Base-by-base conservation (phyloP, 2,797 vertebrate genomes). In the Pterois miles region DNA sequence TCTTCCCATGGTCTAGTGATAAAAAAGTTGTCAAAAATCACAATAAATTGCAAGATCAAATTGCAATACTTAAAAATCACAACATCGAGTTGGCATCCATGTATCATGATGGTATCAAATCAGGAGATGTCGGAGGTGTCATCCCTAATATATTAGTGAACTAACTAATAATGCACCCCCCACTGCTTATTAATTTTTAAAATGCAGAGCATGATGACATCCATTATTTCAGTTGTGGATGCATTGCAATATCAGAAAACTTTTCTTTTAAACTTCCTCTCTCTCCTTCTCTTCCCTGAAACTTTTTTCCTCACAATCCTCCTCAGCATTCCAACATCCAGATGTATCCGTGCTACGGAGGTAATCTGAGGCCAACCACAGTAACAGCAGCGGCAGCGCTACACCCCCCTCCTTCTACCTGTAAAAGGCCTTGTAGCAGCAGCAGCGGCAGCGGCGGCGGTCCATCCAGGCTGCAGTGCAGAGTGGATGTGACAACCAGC, bases 401-500 rank as follows among this genome's bases (percentile, higher is more conserved):
- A 79, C 64, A 63, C 11, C 46, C 46, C 48, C 50, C 31, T 22
- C 52, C 65, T 50, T 62, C 73, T 78, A 86, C 66, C 76, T 84
- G 80, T 78, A 76, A 87, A 86, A 84, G 74, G 70, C 79, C 74
- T 80, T 77, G 64, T 53, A 68, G 80, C 76, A 65, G 71, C 56
- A 68, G 80, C 76, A 65, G 71, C 58, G 48, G 62, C 13, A 68
- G 34, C 29, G 0, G n/a, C 9, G 56, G 65, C 9, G 43, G 65
- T 75, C 81, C 65, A 62, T 78, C 54, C 65, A 31, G 78, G 52
- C 76, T 68, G 69, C 63, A 56, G 71, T 79, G 82, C 82, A 85
- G 74, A 92, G 82, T 53, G 77, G 72, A 88, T 82, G 63, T 84
- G 91, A 93, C 90, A 92, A 87, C 71, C 56, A 58, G 80, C 65